These are phyloP conservation scores for Serranus cabrilla DNA, from an alignment of 2,797 vertebrate species.

Conservation along the genomic window DNA sequence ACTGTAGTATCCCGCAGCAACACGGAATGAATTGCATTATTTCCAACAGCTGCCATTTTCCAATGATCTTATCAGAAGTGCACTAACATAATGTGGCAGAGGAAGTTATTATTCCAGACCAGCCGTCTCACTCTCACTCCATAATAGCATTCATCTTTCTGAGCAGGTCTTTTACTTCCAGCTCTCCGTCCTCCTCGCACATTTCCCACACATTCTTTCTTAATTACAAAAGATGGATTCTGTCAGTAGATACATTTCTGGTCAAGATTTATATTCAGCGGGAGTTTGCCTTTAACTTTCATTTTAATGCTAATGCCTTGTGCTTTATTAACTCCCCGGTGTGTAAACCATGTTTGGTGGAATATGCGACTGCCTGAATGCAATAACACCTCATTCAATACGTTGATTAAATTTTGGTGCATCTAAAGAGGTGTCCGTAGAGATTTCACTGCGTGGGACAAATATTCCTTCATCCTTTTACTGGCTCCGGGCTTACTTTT, in stretches of 20 bases:
- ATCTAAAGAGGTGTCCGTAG: conserved; percentile 61
- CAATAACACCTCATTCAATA: conserved; percentile 72
- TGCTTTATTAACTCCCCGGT: conserved; percentile 66
- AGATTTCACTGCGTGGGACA: conserved; percentile 61
- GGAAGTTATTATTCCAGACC: conserved; percentile 88
- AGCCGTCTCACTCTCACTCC: conserved; percentile 79
- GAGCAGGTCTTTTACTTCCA: conserved; percentile 73
- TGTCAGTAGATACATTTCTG: conserved; percentile 65
- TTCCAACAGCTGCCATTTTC: conserved; percentile 93
- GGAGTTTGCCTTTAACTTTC: conserved; percentile 71
- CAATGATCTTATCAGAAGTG: conserved; percentile 89
- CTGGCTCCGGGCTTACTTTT: conserved; percentile 45
- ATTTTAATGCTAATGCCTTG: conserved; percentile 75
- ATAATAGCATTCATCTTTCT: conserved; percentile 82
- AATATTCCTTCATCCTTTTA: conserved; percentile 44
- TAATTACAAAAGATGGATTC: conserved; percentile 82
- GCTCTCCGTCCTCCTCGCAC: conserved; percentile 53
- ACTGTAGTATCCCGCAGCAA: conserved; percentile 91
- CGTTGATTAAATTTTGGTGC: conserved; percentile 73
- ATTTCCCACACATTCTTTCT: conserved; percentile 70
- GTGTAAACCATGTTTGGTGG: conserved; percentile 65
- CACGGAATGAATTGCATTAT: conserved; percentile 96
- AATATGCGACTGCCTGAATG: conserved; percentile 56
- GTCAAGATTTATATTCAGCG: conserved; percentile 70
- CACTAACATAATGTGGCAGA: conserved; percentile 84